Base-by-base conservation (phyloP, 1,140 invertebrate genomes). In the Platorchestia sp. region DNA sequence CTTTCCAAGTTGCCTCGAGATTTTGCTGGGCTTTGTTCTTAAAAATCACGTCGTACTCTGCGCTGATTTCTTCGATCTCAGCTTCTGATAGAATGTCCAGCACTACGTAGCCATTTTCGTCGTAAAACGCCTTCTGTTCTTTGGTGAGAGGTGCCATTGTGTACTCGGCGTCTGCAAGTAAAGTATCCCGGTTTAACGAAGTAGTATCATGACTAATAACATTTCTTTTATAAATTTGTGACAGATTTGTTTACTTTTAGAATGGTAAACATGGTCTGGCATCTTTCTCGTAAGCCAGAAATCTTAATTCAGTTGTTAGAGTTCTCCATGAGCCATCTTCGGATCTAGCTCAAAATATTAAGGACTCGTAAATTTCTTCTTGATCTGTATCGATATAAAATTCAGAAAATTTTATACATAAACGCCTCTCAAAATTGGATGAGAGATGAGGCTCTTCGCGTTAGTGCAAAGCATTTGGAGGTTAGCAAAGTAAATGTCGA, bases 71-170 rank as follows among this genome's bases (percentile, higher is more conserved):
- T 14, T 97, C 96, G 7, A 97, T 97, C 96, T 97, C 97, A 41
- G 97, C 96, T 0, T 96, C 41, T 0, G 97, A 97, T 96, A 97
- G 97, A 45, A 98, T 97, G 7, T 97, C 96, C 6, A 98, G 95
- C 95, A 97, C 97, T 36, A 98, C 97, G 95, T 97, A 98, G 40
- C 97, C 97, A 97, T 98, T 97, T 36, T 97, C 97, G 3, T 97
- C 95, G 96, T 97, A 98, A 95, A 97, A 97, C 95, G 97, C 95
- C 53, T 97, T 97, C 96, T 98, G 97, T 36, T 97, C 97, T 0
- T 96, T 36, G 3, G 97, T 97, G 59, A 97, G 96, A 96, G 97
- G 97, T 95, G 96, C 96, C 96, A 96, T 96, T 40, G 27, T 75
- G 75, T 27, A 3, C 59, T 3, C 27, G 59, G 14, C 27, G 59